Percentiles rank a stretch among this genome's conserved stretches.
These are phyloP conservation scores for Tauraco hartlaubi DNA, from an alignment of 2,797 vertebrate species.

Conservation along the genomic window DNA sequence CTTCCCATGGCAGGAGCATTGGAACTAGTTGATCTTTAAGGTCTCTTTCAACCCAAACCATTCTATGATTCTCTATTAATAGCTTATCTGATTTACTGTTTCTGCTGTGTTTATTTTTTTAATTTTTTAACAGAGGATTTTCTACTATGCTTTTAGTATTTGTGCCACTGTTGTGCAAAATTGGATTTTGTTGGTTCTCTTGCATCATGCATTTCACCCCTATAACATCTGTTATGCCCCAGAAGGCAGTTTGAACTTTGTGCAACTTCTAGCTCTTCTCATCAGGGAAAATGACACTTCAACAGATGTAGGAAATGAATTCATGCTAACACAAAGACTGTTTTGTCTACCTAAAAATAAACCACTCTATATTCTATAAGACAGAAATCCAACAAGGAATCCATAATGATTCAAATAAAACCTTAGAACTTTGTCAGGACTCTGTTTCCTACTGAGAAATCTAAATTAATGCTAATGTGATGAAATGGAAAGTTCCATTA, in stretches of 20 bases:
- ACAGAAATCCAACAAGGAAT: neutral
- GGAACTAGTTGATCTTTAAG: too few species aligned
- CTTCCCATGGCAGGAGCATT: too few species aligned
- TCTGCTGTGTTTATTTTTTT: neutral
- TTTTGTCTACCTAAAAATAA: constrained; percentile 33
- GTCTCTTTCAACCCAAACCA: too few species aligned
- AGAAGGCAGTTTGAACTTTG: constrained; percentile 44
- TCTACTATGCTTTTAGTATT: neutral
- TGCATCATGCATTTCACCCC: neutral
- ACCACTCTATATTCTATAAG: neutral
- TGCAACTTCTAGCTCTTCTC: constrained; percentile 35
- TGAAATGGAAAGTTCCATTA: neutral
- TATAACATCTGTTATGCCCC: neutral
- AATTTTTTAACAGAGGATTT: neutral
- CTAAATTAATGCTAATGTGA: neutral
- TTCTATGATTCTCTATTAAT: neutral
- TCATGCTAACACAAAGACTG: neutral
- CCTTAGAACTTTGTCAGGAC: neutral
- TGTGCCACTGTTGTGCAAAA: neutral
- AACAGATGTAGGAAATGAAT: constrained; percentile 11
- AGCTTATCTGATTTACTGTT: neutral
- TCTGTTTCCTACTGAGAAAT: neutral
- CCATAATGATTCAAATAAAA: neutral
- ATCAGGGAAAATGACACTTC: neutral
- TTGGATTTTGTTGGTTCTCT: neutral